Conservation (phyloP, 2,113 vertebrate species). For the Osmerus eperlanus region DNA sequence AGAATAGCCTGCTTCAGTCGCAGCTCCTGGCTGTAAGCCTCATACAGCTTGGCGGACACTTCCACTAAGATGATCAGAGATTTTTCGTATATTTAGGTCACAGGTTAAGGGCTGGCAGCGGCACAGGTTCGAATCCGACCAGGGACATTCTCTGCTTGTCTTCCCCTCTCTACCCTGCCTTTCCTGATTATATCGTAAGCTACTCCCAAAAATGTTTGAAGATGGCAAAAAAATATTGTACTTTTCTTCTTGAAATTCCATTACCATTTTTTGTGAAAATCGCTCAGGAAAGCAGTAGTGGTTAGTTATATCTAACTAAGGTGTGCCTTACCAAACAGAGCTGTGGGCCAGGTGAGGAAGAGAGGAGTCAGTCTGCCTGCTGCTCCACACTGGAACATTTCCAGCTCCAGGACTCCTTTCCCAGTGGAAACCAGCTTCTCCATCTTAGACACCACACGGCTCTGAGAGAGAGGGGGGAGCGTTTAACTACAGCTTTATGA, state of each 20-base stretch:
- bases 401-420: slow-evolving; percentile 81
- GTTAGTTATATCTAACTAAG: background rate
- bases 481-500: background rate
- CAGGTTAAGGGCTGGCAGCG: background rate
- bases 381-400: slow-evolving; percentile 73
- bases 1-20: slow-evolving; percentile 77
- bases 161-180: too few species aligned
- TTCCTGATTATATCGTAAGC: too few species aligned
- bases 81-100: background rate
- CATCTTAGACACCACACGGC: slow-evolving; percentile 77
- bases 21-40: slow-evolving; percentile 81
- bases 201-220: too few species aligned
- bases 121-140: too few species aligned
- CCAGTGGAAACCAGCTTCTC: slow-evolving; percentile 79
- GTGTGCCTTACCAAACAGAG: slow-evolving; percentile 77
- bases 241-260: too few species aligned
- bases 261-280: background rate
- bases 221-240: too few species aligned
- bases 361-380: slow-evolving; percentile 60
- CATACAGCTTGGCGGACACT: slow-evolving; percentile 64
- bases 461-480: slow-evolving; percentile 36
- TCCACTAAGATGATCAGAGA: slow-evolving; percentile 70
- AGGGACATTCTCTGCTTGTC: background rate
- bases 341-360: slow-evolving; percentile 85
- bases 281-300: background rate